Conservation (phyloP, 2,113 vertebrate species). For the Oxygymnocypris stewartii region DNA sequence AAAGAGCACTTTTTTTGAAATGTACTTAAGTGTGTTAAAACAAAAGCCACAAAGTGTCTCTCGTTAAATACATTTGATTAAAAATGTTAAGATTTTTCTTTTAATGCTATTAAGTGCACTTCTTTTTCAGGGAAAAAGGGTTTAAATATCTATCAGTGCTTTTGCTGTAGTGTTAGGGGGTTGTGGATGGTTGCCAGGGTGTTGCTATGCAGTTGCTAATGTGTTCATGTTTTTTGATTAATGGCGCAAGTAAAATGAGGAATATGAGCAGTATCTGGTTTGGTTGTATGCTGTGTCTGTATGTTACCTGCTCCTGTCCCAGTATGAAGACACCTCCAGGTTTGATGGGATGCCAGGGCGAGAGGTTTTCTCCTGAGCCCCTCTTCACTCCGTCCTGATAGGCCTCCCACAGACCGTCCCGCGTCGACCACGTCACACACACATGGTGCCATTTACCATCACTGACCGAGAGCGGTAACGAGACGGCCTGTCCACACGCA, state of each 20-base stretch:
- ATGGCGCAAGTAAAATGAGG: background rate
- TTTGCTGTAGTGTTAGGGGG: too few relatives aligned
- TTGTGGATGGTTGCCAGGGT: background rate
- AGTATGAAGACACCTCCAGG: constrained; percentile 81
- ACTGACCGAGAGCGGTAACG: constrained; percentile 74
- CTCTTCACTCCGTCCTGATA: constrained; percentile 80
- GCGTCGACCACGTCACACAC: constrained; percentile 80
- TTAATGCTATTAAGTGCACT: too few relatives aligned
- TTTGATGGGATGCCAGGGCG: constrained; percentile 82
- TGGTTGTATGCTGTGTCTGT: constrained; percentile 16
- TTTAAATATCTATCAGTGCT: too few relatives aligned
- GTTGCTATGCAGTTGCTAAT: background rate
- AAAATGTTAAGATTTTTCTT: too few relatives aligned
- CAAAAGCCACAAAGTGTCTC: background rate
- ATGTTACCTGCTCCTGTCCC: constrained; percentile 81
- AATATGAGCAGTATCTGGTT: background rate
- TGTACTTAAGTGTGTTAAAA: too few relatives aligned
- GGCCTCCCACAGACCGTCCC: constrained; percentile 80
- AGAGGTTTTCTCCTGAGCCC: constrained; percentile 77
- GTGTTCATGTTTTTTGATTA: background rate
- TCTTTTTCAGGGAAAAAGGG: too few relatives aligned
- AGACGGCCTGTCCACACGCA: constrained; percentile 75
- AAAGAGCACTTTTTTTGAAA: too few relatives aligned
- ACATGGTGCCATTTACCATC: constrained; percentile 83
- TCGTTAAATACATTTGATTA: background rate